A percentile compares a stretch with the other conserved stretches of the same genome.
Conservation (phyloP, 2,113 vertebrate species). For the Nesoenas mayeri region DNA sequence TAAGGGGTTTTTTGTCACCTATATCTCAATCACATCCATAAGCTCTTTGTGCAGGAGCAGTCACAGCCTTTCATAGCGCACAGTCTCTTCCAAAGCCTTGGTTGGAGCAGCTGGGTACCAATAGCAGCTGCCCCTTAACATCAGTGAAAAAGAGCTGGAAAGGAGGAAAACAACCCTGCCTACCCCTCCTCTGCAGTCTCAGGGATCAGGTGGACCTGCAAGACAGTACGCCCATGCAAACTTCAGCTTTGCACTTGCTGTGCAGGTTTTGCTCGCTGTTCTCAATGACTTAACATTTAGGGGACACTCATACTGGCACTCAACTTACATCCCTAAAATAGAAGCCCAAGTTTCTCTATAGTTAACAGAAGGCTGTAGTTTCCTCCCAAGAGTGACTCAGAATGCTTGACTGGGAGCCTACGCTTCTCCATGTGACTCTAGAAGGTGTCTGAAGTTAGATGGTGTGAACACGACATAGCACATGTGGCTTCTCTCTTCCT, state of each 20-base stretch:
- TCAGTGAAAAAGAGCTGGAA: not conserved
- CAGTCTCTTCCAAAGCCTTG: not conserved
- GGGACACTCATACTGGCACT: not conserved
- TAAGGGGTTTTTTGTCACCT: not conserved
- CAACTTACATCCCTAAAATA: not conserved
- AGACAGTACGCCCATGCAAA: not conserved
- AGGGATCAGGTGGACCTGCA: not conserved
- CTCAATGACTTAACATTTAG: not conserved
- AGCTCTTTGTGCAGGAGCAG: not conserved
- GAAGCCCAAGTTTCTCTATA: not conserved
- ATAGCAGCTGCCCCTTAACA: not conserved
- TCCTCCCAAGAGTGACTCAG: not conserved
- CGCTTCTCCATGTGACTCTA: not conserved
- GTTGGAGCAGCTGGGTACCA: not conserved
- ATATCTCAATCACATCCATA: not conserved
- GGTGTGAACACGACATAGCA: fast-evolving
- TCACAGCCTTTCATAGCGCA: not conserved
- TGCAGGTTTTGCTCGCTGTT: not conserved
- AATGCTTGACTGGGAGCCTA: not conserved
- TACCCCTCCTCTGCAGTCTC: not conserved
- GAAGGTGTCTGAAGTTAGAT: not conserved
- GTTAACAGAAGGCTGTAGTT: not conserved
- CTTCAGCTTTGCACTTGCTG: not conserved
- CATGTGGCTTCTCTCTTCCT: not conserved
- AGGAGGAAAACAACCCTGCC: not conserved